Conservation (phyloP, 2,888 invertebrate genomes). For the Sialis lutaria region DNA sequence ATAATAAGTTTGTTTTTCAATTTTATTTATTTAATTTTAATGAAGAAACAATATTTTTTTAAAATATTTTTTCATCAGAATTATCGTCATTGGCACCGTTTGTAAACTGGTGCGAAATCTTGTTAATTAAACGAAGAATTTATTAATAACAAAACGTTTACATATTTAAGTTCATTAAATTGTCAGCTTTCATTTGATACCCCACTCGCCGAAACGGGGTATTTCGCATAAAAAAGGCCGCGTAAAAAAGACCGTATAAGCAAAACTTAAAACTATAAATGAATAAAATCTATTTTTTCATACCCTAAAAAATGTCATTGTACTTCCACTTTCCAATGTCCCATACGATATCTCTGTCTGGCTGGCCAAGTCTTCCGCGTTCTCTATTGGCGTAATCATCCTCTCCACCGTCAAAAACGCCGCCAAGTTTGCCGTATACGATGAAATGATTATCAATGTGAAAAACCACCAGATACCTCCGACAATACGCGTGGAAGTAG, state of each 20-base stretch:
- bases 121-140: not conserved
- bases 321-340: constrained; percentile 65
- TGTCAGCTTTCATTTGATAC: no score
- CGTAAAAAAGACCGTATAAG: no score
- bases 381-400: constrained; percentile 75
- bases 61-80: no score
- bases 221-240: not conserved
- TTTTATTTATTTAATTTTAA: no score
- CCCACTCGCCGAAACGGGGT: no score
- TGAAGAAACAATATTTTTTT: no score
- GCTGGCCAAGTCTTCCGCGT: constrained; percentile 63
- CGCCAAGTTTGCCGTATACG: constrained; percentile 82
- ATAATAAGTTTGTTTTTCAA: no score
- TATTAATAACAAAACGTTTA: no score
- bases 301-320: constrained; percentile 77
- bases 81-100: no score
- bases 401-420: constrained; percentile 81
- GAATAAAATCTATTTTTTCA: constrained; percentile 10
- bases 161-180: no score
- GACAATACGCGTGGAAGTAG: constrained; percentile 60
- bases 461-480: constrained; percentile 89
- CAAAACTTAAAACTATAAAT: no score
- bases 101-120: no score
- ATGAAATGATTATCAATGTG: constrained; percentile 76
- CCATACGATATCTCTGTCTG: constrained; percentile 76